A percentile compares a stretch with the other conserved stretches of the same genome.
These are phyloP conservation scores for Castor canadensis DNA, from an alignment of 2,113 vertebrate genomes.

Conservation along the genomic window DNA sequence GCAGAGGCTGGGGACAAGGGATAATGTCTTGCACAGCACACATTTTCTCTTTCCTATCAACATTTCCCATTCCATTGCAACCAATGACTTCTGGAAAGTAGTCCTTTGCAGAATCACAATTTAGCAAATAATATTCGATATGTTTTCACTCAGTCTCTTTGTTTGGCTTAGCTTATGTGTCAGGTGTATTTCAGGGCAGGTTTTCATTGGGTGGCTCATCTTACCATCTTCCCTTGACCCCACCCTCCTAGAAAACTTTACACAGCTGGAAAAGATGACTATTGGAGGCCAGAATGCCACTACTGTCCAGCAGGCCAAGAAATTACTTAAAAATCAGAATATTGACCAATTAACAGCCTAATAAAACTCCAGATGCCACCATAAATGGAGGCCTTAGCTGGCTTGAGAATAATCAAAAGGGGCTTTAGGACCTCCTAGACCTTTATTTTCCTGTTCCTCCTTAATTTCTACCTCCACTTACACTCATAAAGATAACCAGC, in stretches of 20 bases:
- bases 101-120: not conserved
- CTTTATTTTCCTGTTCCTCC: not conserved
- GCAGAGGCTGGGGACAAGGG: not conserved
- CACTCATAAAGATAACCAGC: not conserved
- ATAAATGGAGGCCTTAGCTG: not conserved
- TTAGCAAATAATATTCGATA: not conserved
- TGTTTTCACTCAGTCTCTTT: not conserved
- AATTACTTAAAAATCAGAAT: constrained; percentile 15
- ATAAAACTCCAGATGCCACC: not conserved
- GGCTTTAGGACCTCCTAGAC: not conserved
- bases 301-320: not conserved
- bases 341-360: not conserved
- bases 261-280: constrained; percentile 39
- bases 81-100: not conserved
- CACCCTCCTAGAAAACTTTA: constrained; percentile 4
- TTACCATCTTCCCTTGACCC: not conserved
- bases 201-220: not conserved
- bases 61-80: not conserved
- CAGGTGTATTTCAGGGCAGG: constrained; percentile 43
- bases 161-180: not conserved
- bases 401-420: not conserved
- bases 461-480: not conserved
- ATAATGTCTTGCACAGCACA: not conserved
- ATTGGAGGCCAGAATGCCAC: not conserved
- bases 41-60: not conserved